These are phyloP conservation scores for Zaprionus ornatus DNA, from an alignment of 1,140 invertebrate species.

Conservation along the genomic window DNA sequence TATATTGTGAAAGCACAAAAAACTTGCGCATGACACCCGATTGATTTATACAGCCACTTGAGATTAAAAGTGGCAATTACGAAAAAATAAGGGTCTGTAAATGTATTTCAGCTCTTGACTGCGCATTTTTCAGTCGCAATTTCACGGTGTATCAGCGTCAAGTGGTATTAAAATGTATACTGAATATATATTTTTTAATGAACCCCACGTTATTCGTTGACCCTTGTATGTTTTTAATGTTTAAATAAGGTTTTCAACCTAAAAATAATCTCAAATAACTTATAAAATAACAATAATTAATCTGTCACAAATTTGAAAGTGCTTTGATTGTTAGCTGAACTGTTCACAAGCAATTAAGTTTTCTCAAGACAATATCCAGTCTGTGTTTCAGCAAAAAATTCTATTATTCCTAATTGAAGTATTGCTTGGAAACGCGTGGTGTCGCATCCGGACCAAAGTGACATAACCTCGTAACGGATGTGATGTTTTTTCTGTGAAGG, in stretches of 20 bases:
- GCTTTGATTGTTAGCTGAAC: too few relatives aligned
- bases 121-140: conserved; percentile 47
- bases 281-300: background rate
- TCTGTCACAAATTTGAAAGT: too few relatives aligned
- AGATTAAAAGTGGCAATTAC: conserved; percentile 69
- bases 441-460: conserved; percentile 22
- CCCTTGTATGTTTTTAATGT: background rate
- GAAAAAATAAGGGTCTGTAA: conserved; percentile 39
- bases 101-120: conserved; percentile 10
- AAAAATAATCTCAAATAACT: too few relatives aligned
- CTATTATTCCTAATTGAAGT: conserved; percentile 36
- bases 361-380: too few relatives aligned
- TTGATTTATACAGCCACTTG: conserved; percentile 57
- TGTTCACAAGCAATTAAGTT: too few relatives aligned
- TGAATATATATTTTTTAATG: background rate
- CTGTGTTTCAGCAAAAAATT: background rate
- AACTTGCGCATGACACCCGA: conserved; percentile 51
- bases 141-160: conserved; percentile 36
- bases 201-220: background rate
- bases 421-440: conserved; percentile 12
- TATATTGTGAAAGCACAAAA: conserved; percentile 13
- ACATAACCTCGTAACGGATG: conserved; percentile 5
- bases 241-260: background rate
- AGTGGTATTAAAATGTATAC: conserved; percentile 61
- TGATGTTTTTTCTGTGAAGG: conserved; percentile 53